Evolutionary conservation across 30 jellyfish, hydroid and myxozoan genomes (phyloP).

Genomic region (Pelagia noctiluca): DNA sequence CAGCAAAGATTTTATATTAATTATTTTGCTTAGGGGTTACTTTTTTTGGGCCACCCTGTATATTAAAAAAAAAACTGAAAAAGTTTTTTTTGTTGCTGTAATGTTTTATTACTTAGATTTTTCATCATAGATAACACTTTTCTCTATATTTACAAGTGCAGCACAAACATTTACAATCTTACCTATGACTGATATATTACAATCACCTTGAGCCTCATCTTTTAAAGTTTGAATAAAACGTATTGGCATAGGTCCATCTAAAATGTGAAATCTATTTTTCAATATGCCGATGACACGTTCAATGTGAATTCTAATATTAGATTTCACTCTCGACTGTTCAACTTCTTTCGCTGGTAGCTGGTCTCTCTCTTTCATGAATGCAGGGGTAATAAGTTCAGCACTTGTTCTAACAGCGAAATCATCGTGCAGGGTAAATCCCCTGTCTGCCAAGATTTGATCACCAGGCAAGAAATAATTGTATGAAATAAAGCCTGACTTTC

Average conservation of each 20-base stretch:
- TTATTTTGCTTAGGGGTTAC: neutral
- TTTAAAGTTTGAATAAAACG: neutral
- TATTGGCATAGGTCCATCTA: conserved; percentile 2
- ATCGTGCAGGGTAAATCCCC: conserved; percentile 30
- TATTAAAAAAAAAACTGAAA: too few species aligned
- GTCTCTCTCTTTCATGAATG: conserved; percentile 1
- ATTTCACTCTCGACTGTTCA: neutral
- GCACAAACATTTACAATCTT: neutral
- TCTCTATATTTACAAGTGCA: conserved; percentile 6
- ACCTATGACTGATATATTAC: neutral
- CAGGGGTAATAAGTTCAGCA: conserved; percentile 1
- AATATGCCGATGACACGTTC: neutral
- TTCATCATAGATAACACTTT: neutral
- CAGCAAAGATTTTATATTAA: neutral
- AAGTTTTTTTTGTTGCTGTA: too few species aligned
- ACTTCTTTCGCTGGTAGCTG: conserved; percentile 4
- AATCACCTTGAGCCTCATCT: conserved; percentile 3
- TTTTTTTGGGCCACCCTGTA: too few species aligned
- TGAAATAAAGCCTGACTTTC: conserved; percentile 48
- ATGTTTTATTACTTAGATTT: too few species aligned
- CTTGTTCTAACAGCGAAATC: conserved; percentile 29
- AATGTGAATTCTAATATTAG: neutral
- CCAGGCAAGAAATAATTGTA: conserved; percentile 46
- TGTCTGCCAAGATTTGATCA: conserved; percentile 64
- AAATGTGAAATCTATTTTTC: neutral